Conservation (phyloP, 2,797 vertebrate species). For the Champsocephalus esox region DNA sequence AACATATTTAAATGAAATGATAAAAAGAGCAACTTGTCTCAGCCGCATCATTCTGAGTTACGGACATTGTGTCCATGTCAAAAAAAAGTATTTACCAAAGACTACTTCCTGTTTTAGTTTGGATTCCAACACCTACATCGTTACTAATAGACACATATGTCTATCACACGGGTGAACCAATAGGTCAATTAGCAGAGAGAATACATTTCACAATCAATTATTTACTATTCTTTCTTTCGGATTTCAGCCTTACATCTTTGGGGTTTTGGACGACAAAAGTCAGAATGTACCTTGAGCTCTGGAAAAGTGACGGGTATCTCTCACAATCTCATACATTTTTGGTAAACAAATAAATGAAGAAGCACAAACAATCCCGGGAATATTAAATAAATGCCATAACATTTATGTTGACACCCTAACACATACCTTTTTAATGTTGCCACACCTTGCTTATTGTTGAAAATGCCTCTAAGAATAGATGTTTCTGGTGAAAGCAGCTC, state of each 20-base stretch:
- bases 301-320: too few species aligned
- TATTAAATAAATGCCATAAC: background rate
- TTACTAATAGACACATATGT: too few species aligned
- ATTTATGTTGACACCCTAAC: background rate
- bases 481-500: background rate
- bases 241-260: background rate
- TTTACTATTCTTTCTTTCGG: too few species aligned
- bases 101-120: conserved; percentile 5
- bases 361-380: background rate
- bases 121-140: too few species aligned
- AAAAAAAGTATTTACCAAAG: background rate
- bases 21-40: conserved; percentile 19
- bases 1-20: conserved; percentile 35
- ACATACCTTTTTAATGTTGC: background rate
- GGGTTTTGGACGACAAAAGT: background rate
- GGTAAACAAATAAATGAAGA: background rate
- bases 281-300: too few species aligned
- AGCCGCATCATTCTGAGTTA: conserved; percentile 6
- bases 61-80: background rate
- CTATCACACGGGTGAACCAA: too few species aligned
- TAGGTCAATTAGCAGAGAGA: too few species aligned
- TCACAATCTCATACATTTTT: too few species aligned
- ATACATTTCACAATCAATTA: too few species aligned
- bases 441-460: background rate
- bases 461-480: background rate